Percentiles rank a stretch among this genome's conserved stretches.
Evolutionary conservation across 2,888 invertebrate genomes (phyloP).

Genomic region (Heliconius sara): DNA sequence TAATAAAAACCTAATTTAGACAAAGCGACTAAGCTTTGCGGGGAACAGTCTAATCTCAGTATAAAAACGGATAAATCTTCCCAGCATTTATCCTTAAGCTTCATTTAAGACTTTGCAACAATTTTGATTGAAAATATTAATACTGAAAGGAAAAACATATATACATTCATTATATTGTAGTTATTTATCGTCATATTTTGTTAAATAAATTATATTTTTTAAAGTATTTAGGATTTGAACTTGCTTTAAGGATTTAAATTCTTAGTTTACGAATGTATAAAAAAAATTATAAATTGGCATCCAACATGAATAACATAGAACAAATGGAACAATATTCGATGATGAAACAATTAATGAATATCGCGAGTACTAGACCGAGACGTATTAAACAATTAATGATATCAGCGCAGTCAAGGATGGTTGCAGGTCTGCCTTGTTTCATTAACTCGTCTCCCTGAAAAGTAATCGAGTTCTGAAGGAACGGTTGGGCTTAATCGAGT

Average conservation of each 20-base stretch:
- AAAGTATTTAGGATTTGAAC: not conserved
- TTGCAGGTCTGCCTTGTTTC: slow-evolving; percentile 65
- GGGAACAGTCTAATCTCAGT: slow-evolving; percentile 27
- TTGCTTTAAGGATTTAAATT: not conserved
- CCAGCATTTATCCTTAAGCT: slow-evolving; percentile 20
- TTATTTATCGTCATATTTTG: not conserved
- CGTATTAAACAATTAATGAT: slow-evolving; percentile 23
- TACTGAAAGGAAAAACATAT: not conserved
- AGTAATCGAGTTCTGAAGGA: slow-evolving; percentile 66
- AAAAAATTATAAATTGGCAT: no score
- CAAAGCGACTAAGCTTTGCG: slow-evolving; percentile 24
- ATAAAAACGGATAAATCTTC: slow-evolving; percentile 27
- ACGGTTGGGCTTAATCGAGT: slow-evolving; percentile 68
- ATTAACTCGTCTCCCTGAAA: slow-evolving; percentile 68
- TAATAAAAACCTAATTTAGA: slow-evolving; percentile 21
- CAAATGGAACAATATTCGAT: no score
- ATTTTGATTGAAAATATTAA: slow-evolving; percentile 30
- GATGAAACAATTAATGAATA: slow-evolving; percentile 2
- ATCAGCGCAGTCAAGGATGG: slow-evolving; percentile 37
- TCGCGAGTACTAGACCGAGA: slow-evolving; percentile 10
- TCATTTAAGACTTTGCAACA: slow-evolving; percentile 27
- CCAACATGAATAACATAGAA: no score
- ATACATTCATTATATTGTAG: not conserved
- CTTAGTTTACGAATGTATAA: not conserved
- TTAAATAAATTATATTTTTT: not conserved